Conservation (phyloP, 1,140 invertebrate genomes). For the Lepidotrigona ventralis region DNA sequence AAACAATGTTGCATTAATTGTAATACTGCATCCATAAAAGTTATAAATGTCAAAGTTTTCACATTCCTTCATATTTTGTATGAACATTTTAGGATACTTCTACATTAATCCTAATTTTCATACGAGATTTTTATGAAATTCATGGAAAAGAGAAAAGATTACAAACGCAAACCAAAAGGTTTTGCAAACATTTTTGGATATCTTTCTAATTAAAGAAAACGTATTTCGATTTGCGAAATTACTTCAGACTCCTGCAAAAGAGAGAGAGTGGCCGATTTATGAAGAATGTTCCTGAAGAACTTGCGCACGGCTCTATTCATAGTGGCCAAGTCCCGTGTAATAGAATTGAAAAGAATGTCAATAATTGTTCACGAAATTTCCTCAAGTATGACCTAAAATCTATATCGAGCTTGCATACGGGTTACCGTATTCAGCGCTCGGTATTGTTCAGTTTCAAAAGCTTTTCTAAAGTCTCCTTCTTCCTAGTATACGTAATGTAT, state of each 20-base stretch:
- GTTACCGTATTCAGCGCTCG: constrained; percentile 15
- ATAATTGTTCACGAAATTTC: constrained; percentile 41
- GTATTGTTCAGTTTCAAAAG: constrained; percentile 39
- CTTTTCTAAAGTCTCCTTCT: not conserved
- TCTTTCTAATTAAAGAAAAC: not conserved
- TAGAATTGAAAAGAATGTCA: constrained; percentile 34
- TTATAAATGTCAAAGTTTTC: too few relatives aligned
- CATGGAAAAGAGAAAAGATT: not conserved
- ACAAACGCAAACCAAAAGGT: too few relatives aligned
- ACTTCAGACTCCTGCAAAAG: not conserved
- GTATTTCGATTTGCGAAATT: not conserved
- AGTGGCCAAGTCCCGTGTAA: not conserved
- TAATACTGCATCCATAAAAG: too few relatives aligned
- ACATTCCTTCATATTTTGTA: not conserved
- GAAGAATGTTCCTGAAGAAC: not conserved
- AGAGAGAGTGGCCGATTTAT: not conserved
- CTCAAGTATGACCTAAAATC: constrained; percentile 29
- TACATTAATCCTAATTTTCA: not conserved
- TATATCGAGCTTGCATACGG: constrained; percentile 17
- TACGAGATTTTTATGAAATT: not conserved
- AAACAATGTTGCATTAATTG: too few relatives aligned
- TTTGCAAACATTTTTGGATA: not conserved
- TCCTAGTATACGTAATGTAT: constrained; percentile 27
- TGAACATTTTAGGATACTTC: not conserved
- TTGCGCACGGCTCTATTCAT: not conserved